Base-by-base conservation (phyloP, 35 echinoderm and acorn worm species). In the Ophioderma brevispina region DNA sequence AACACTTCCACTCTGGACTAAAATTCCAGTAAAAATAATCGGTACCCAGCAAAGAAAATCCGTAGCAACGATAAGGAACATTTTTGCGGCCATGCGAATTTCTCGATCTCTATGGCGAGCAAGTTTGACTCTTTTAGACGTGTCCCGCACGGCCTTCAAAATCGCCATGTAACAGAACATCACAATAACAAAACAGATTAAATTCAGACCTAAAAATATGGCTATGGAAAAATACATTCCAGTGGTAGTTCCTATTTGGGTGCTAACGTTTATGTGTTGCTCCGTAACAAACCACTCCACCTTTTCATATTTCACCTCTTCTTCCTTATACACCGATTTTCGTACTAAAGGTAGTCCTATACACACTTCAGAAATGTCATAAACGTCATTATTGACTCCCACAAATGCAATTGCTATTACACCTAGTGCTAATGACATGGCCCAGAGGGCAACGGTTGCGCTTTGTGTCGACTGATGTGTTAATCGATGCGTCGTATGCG, bases 351-450 rank as follows among this genome's bases (percentile, higher is more conserved):
- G 59, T 30, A 70, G 23, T 13, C 59, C 59, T 6, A 70, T 70
- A 70, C 59, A 70, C n/a, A 70, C 59, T 70, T 70, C 59, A 25
- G 59, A 70, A 70, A 70, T 70, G 59, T 70, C 59, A 30, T 70
- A 70, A 70, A 70, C 59, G n/a, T 70, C 59, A 70, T 70, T 70
- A 25, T 70, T 70, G 2, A 70, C 59, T 13, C 59, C 59, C 10
- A 70, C 59, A 70, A 70, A 70, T 1, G 59, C 59, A 70, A 70
- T 70, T 6, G 59, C 59, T 18, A 70, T 30, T 15, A 70, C 28
- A 13, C 59, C 59, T 70, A 70, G n/a, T 25, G 59, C 2, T 30
- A 70, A 25, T 25, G 59, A 70, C 4, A 70, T 25, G n/a, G 59
- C 5, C 59, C 59, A 70, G 1, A 70, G 5, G 4, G 28, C 4